Evolutionary conservation across 2,888 invertebrate genomes (phyloP).

Genomic region (Apamea anceps): DNA sequence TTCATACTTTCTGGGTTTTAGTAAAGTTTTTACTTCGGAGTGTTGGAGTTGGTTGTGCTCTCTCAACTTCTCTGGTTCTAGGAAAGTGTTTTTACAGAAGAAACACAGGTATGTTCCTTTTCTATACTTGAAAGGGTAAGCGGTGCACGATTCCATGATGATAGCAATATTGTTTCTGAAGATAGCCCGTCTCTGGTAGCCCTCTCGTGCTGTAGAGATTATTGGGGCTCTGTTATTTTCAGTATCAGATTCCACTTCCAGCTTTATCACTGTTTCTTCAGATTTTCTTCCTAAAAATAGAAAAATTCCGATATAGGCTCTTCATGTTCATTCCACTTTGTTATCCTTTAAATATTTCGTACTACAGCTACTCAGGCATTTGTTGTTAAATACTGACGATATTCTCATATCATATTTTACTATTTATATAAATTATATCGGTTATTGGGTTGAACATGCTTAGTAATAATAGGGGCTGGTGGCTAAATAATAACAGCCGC

Average conservation of each 20-base stretch:
- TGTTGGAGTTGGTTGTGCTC: constrained; percentile 81
- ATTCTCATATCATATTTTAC: constrained; percentile 5
- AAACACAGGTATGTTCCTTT: constrained; percentile 86
- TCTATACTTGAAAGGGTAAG: constrained; percentile 87
- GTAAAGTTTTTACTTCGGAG: constrained; percentile 72
- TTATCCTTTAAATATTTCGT: constrained; percentile 54
- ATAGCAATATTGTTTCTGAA: constrained; percentile 84
- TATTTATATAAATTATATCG: not conserved
- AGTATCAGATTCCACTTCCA: constrained; percentile 75
- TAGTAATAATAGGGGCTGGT: not conserved
- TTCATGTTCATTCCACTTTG: constrained; percentile 65
- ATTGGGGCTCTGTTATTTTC: constrained; percentile 64
- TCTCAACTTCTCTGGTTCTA: constrained; percentile 85
- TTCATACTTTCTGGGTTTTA: constrained; percentile 85
- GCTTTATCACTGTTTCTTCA: constrained; percentile 78
- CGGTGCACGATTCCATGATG: constrained; percentile 83
- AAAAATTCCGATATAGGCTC: constrained; percentile 86
- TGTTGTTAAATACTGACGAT: constrained; percentile 9
- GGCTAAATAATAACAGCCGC: not conserved
- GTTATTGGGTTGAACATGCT: constrained; percentile 3
- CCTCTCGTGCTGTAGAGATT: constrained; percentile 61
- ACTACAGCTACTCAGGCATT: constrained; percentile 33
- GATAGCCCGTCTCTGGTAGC: constrained; percentile 78
- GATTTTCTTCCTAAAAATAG: constrained; percentile 88
- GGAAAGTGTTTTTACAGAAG: constrained; percentile 83